Percentiles rank a stretch among this genome's conserved stretches.
phyloP scores from a whole-genome alignment of 2,888 invertebrate genomes.

The Tetragonula carbonaria region DNA sequence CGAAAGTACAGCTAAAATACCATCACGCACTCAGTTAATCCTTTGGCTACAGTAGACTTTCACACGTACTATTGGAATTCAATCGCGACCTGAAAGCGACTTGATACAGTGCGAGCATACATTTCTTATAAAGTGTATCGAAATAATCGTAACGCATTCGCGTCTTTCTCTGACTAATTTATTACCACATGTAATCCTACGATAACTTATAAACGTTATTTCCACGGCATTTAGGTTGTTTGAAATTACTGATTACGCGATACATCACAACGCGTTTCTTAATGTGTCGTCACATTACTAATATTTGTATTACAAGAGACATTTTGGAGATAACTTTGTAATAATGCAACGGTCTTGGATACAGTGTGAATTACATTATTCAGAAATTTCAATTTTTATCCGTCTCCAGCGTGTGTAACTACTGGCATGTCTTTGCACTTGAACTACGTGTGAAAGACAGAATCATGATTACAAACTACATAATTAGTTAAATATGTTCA shows the following conservation, averaged over 20 bases:
- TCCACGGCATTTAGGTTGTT: slow-evolving; percentile 32
- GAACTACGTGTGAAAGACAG: slow-evolving; percentile 24
- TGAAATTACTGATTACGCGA: slow-evolving; percentile 3
- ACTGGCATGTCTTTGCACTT: slow-evolving; percentile 25
- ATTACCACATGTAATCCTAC: slow-evolving; percentile 10
- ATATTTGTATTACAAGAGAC: slow-evolving; percentile 41
- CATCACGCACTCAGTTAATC: too few species aligned
- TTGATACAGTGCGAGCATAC: too few species aligned
- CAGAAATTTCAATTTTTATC: slow-evolving; percentile 41
- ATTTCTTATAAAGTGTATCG: too few species aligned
- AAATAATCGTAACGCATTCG: too few species aligned
- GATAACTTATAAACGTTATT: slow-evolving; percentile 7
- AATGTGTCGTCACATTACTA: slow-evolving; percentile 7
- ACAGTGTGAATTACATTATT: slow-evolving; percentile 41
- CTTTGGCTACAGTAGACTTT: too few species aligned
- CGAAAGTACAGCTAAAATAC: too few species aligned
- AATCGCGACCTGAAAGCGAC: too few species aligned
- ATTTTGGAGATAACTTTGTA: slow-evolving; percentile 25
- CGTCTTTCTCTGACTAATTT: too few species aligned
- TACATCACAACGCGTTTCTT: slow-evolving; percentile 28
- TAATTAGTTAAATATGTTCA: slow-evolving; percentile 55
- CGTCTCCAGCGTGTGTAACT: background rate
- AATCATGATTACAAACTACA: slow-evolving; percentile 28
- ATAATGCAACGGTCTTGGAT: slow-evolving; percentile 40
- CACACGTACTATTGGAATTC: too few species aligned